These are phyloP conservation scores for Xanthia icteritia DNA, from an alignment of 2,888 invertebrate species.

Conservation along the genomic window DNA sequence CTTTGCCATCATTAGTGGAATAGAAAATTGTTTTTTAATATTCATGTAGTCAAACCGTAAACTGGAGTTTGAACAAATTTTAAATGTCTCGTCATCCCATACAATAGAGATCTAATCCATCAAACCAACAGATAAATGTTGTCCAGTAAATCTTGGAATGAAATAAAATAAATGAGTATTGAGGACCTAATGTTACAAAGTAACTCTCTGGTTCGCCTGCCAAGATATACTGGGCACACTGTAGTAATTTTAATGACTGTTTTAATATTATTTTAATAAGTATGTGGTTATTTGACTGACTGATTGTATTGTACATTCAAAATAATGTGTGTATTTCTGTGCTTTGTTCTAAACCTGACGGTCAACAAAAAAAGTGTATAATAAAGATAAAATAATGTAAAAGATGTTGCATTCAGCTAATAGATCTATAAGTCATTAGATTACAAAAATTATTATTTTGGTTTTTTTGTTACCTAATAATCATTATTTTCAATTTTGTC, in stretches of 20 bases:
- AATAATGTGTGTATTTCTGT: neutral
- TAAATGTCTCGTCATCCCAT: neutral
- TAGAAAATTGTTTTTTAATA: neutral
- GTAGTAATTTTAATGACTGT: slow-evolving; percentile 5
- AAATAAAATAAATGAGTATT: neutral
- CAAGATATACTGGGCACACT: slow-evolving; percentile 14
- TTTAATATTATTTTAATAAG: neutral
- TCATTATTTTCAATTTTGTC: slow-evolving; percentile 5
- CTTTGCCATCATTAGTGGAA: neutral
- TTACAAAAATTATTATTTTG: slow-evolving; percentile 1
- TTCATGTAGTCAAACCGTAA: neutral
- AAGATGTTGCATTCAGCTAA: slow-evolving; percentile 20
- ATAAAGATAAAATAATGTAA: no score
- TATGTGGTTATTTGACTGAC: neutral
- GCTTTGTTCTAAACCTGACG: neutral
- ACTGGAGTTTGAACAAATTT: neutral
- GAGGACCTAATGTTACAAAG: neutral
- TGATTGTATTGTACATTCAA: slow-evolving; percentile 13
- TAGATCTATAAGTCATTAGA: neutral
- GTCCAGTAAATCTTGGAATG: neutral
- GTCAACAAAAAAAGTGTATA: slow-evolving; percentile 1
- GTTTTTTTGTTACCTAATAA: slow-evolving; percentile 7
- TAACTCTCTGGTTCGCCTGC: no score
- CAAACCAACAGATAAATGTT: neutral
- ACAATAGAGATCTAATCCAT: neutral